Conservation (phyloP, 2,888 invertebrate genomes). For the Leptinotarsa haldemani region DNA sequence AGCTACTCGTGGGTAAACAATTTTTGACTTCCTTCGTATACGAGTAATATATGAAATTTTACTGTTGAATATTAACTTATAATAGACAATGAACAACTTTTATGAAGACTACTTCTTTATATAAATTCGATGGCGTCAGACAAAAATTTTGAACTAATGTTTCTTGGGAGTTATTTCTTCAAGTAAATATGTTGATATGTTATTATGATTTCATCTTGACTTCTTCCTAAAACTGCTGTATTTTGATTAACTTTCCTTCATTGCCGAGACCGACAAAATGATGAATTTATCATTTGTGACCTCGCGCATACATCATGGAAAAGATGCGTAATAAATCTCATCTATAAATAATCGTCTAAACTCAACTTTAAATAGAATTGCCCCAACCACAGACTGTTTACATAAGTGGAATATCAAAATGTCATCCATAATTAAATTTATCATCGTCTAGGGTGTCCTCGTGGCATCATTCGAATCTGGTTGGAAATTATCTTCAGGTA, state of each 20-base stretch:
- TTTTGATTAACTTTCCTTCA: constrained; percentile 4
- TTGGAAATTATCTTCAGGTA: constrained; percentile 7
- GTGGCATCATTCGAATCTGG: constrained; percentile 2
- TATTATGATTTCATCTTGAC: not conserved
- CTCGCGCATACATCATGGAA: constrained; percentile 1
- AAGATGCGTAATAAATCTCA: constrained; percentile 23
- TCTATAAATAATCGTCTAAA: constrained; percentile 34
- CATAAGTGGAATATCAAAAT: constrained; percentile 24
- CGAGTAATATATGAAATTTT: too few species aligned
- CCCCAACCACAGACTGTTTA: constrained; percentile 31
- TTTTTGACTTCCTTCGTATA: too few species aligned
- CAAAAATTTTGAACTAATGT: too few species aligned
- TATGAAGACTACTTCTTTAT: too few species aligned
- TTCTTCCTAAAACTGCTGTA: not conserved
- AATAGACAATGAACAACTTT: too few species aligned
- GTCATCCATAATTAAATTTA: constrained; percentile 25
- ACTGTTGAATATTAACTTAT: too few species aligned
- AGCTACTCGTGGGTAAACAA: too few species aligned
- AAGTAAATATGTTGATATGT: too few species aligned
- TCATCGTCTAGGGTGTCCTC: constrained; percentile 20
- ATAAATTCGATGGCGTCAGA: too few species aligned
- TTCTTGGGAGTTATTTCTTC: too few species aligned
- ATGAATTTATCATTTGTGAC: constrained; percentile 20
- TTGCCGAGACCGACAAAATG: constrained; percentile 2
- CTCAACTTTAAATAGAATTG: constrained; percentile 32